Evolutionary conservation across 1,140 invertebrate species (phyloP).

Genomic region (Stegodyphus mimosarum): DNA sequence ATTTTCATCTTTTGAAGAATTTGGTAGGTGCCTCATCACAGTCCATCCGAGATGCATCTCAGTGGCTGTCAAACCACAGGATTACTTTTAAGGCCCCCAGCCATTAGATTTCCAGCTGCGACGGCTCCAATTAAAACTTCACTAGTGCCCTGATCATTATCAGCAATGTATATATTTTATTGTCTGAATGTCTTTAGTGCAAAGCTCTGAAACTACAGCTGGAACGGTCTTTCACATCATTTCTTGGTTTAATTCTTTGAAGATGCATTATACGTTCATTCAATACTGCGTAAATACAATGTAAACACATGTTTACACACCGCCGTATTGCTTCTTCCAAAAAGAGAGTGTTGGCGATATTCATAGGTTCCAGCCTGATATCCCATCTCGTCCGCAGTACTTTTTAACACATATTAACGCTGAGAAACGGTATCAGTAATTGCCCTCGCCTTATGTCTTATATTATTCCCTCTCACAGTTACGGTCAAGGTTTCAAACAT

Average conservation of each 20-base stretch:
- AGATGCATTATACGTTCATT: not conserved
- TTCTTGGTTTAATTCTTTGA: not conserved
- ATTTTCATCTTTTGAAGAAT: no score
- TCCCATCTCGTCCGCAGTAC: not conserved
- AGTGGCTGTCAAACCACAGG: no score
- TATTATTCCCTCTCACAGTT: not conserved
- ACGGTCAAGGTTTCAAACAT: not conserved
- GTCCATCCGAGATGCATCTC: no score
- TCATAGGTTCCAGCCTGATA: no score
- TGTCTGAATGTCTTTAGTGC: not conserved
- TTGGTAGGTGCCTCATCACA: no score
- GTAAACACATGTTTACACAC: not conserved
- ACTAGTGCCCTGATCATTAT: not conserved
- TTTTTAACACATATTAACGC: not conserved
- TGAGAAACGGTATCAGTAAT: conserved; percentile 18
- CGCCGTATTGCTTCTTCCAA: not conserved
- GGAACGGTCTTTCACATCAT: not conserved
- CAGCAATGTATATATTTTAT: not conserved
- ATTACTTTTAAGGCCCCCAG: no score
- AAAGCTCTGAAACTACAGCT: not conserved
- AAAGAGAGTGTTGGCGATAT: not conserved
- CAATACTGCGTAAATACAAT: not conserved
- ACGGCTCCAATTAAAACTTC: conserved; percentile 17
- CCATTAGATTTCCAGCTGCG: conserved; percentile 9
- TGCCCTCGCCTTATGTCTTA: not conserved